Base-by-base conservation (phyloP, 2,113 vertebrate genomes). In the Sterna hirundo region DNA sequence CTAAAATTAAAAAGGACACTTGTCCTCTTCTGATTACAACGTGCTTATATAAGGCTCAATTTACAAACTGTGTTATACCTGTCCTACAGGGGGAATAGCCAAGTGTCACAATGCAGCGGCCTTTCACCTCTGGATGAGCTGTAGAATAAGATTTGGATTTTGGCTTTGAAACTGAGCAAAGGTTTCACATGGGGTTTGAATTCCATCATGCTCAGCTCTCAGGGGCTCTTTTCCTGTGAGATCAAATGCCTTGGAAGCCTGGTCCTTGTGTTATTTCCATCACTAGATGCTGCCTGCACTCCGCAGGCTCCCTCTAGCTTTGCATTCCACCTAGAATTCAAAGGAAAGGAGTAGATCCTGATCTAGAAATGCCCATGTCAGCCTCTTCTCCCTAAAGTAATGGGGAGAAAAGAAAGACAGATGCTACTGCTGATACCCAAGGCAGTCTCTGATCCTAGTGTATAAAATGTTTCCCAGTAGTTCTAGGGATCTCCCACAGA, bases 61-160 rank as follows among this genome's bases (percentile, higher is more conserved):
- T 61, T 61, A 71, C 34, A 76, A 93, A 54, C 22, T 11, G 5
- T 30, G 29, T 36, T 57, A 42, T 40, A 47, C 16, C 36, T 92
- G 22, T 51, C 40, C 47, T 71, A 15, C 10, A 47, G 17, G 15
- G 10, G 71, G 47, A 86, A 42, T 60, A 66, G 55, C 38, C 26
- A 88, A 44, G 38, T 0, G 0, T 60, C 0, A 0, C 10, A 9
- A 34, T 60, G 32, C 18, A 60, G 18, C n/a, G 21, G 30, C 8
- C 47, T 92, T 87, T 66, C 34, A 60, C n/a, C 13, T 78, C 55
- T 68, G 47, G 34, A 55, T 36, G 26, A 71, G 26, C 19, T 61
- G 26, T 42, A 74, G 29, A 42, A 30, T 57, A 83, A 68, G 58
- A 72, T 91, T 90, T 77, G 71, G 60, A 58, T 86, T 90, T 94